Percentiles rank a stretch among this genome's conserved stretches.
phyloP scores from a whole-genome alignment of 1,140 invertebrate genomes.

The Wasmannia auropunctata region DNA sequence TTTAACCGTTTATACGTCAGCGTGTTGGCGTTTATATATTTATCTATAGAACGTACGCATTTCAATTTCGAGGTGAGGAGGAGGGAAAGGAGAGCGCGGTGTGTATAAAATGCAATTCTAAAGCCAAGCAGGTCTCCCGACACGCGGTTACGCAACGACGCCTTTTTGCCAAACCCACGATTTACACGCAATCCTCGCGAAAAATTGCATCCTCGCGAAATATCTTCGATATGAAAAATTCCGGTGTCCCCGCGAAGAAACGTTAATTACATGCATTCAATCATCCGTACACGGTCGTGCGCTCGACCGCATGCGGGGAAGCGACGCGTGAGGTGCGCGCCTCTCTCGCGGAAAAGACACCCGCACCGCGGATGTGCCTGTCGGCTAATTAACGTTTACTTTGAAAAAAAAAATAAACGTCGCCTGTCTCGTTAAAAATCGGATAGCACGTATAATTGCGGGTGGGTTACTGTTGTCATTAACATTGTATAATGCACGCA shows the following conservation, averaged over 20 bases:
- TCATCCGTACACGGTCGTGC: neutral
- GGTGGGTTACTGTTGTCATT: neutral
- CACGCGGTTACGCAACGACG: neutral
- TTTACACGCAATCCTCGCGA: neutral
- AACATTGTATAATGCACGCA: neutral
- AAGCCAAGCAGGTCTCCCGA: neutral
- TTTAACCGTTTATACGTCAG: neutral
- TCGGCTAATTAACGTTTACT: constrained; percentile 4
- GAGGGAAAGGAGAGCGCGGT: neutral
- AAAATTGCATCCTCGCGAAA: neutral
- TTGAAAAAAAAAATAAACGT: neutral
- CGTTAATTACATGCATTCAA: neutral
- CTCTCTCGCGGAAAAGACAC: neutral
- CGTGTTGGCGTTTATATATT: neutral
- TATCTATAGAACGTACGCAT: neutral
- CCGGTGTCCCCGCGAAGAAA: neutral
- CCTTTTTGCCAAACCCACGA: neutral
- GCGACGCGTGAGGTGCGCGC: neutral
- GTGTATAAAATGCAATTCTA: neutral
- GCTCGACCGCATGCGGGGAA: no score
- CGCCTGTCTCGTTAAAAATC: constrained; percentile 7
- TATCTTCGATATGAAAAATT: neutral
- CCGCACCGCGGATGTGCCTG: neutral
- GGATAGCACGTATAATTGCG: neutral
- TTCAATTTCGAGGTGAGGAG: neutral